phyloP scores from a whole-genome alignment of 2,888 invertebrate genomes.

The Dioctria linearis region DNA sequence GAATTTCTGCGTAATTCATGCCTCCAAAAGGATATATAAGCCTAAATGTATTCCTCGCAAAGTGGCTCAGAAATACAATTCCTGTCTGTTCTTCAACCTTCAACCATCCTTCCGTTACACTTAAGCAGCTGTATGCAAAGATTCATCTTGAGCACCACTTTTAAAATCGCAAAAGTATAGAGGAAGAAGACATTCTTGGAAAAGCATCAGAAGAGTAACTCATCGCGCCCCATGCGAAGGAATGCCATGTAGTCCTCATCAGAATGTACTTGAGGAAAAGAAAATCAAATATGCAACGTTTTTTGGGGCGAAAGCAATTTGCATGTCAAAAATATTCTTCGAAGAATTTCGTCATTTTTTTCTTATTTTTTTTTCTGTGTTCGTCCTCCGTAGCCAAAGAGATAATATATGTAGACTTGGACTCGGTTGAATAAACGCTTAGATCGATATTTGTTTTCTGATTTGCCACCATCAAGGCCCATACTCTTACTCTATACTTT shows the following conservation, averaged over 20 bases:
- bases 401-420: conserved; percentile 51
- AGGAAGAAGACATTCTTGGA: conserved; percentile 11
- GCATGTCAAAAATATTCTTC: conserved; percentile 51
- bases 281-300: conserved; percentile 51
- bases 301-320: conserved; percentile 51
- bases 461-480: conserved; percentile 40
- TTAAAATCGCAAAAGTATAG: conserved; percentile 36
- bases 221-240: background rate
- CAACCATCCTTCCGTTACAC: too few species aligned
- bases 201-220: conserved; percentile 21
- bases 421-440: conserved; percentile 49
- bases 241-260: conserved; percentile 25
- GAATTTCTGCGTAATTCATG: conserved; percentile 30
- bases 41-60: conserved; percentile 33
- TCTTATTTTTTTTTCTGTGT: too few species aligned
- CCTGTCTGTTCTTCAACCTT: background rate
- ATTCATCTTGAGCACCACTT: conserved; percentile 46
- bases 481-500: too few species aligned
- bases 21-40: background rate
- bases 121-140: conserved; percentile 3
- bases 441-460: conserved; percentile 53
- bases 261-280: conserved; percentile 44
- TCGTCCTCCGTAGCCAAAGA: too few species aligned
- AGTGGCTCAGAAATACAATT: conserved; percentile 42
- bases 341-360: conserved; percentile 49